These are phyloP conservation scores for Neosalanx taihuensis DNA, from an alignment of 2,797 vertebrate genomes.

Conservation along the genomic window DNA sequence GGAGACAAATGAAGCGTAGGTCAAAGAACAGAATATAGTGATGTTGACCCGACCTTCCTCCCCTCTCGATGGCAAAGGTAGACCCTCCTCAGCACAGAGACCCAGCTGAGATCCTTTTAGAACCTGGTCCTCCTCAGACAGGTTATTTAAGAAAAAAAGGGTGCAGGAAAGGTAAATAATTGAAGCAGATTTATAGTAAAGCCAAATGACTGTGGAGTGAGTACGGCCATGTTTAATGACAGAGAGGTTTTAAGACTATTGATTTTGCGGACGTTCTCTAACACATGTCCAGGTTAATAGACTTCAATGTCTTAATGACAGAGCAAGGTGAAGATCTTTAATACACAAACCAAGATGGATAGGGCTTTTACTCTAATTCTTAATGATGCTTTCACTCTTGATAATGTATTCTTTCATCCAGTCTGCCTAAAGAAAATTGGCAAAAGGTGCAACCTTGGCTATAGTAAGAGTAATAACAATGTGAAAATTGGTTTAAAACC, in stretches of 20 bases:
- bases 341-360: background rate
- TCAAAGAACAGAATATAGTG: background rate
- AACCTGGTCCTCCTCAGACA: conserved; percentile 33
- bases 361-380: background rate
- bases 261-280: conserved; percentile 44
- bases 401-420: background rate
- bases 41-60: conserved; percentile 43
- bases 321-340: background rate
- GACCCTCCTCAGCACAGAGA: conserved; percentile 40
- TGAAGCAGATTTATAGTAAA: conserved; percentile 51
- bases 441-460: background rate
- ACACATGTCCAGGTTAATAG: conserved; percentile 40
- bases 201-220: conserved; percentile 49
- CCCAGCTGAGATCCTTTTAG: conserved; percentile 39
- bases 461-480: background rate
- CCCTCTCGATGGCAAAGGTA: conserved; percentile 29
- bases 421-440: background rate
- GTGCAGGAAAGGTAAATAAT: conserved; percentile 47
- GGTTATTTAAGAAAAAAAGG: conserved; percentile 40
- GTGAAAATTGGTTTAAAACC: background rate
- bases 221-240: conserved; percentile 46
- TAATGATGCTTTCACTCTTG: background rate
- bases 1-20: background rate
- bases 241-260: conserved; percentile 48
- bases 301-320: conserved; percentile 5